Base-by-base conservation (phyloP, 2,797 vertebrate genomes). In the Tarsius wallacei region DNA sequence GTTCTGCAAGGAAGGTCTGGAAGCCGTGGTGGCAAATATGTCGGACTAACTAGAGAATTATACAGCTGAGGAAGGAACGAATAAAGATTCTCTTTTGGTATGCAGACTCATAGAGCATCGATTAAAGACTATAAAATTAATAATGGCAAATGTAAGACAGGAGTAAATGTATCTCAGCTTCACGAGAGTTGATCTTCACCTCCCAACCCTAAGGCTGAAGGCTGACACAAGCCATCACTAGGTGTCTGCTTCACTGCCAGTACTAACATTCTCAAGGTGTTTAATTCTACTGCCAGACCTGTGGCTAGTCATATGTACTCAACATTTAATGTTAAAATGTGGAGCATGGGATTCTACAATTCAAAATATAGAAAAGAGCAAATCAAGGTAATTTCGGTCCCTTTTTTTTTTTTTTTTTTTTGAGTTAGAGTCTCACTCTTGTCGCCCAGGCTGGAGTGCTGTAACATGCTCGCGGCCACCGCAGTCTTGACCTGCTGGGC, bases 91-190 rank as follows among this genome's bases (percentile, higher is more conserved):
- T 63, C 42, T 47, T 63, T 49, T 51, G 55, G 21, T 17, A 5
- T 24, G 49, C 2, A 42, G 31, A 26, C n/a, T 51, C 24, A 24
- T 3, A 59, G 11, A 47, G 19, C 84, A n/a, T 74, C 2, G 31
- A n/a, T 47, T 33, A 47, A 87, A 96, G 93, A 80, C 12, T 22
- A 21, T 42, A 57, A 28, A 90, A 22, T 77, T 28, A 73, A 51
- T 31, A 84, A 19, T 2, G 63, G 36, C 61, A 77, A 57, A 53
- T 28, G 24, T 17, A 51, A 74, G 14, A 16, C 12, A 10, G 24
- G 42, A 78, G 9, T 49, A 78, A 61, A 66, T 1, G 12, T 16
- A 53, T 24, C 49, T 89, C 84, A 7, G 4, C 16, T 82, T 84
- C 64, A 7, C 31, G 7, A 8, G 55, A 1, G 0, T 1, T 64